Conservation (phyloP, 1,140 invertebrate species). For the Centruroides sculpturatus region DNA sequence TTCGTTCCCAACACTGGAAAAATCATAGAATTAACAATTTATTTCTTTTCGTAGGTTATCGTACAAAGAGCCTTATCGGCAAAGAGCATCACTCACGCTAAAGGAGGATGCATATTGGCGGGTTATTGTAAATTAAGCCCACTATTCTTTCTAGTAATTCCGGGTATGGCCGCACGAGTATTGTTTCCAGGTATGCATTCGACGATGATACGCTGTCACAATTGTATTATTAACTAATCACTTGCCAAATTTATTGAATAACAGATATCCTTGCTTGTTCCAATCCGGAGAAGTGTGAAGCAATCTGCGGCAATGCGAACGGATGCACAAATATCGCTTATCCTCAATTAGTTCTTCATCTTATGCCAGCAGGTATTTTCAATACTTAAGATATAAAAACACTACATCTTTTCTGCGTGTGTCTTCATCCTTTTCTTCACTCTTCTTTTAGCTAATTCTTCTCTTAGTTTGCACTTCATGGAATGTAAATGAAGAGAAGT, state of each 20-base stretch:
- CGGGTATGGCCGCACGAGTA: slow-evolving; percentile 38
- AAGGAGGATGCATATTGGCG: slow-evolving; percentile 37
- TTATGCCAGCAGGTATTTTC: slow-evolving; percentile 31
- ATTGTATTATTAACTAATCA: too few relatives aligned
- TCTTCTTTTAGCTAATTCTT: too few relatives aligned
- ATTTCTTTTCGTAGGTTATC: slow-evolving; percentile 29
- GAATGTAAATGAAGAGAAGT: too few relatives aligned
- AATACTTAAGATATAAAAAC: too few relatives aligned
- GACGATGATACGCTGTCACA: too few relatives aligned
- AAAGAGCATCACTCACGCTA: slow-evolving; percentile 37
- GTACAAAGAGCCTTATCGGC: slow-evolving; percentile 38
- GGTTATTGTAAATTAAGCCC: slow-evolving; percentile 38
- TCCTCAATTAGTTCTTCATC: slow-evolving; percentile 33
- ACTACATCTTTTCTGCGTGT: too few relatives aligned
- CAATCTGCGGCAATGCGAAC: slow-evolving; percentile 28
- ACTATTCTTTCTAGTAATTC: slow-evolving; percentile 38
- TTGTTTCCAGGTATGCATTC: slow-evolving; percentile 28
- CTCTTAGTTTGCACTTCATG: too few relatives aligned
- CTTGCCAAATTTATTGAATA: not conserved
- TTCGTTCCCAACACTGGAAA: too few relatives aligned
- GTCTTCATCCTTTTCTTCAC: too few relatives aligned
- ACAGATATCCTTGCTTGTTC: slow-evolving; percentile 33
- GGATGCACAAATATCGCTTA: slow-evolving; percentile 41
- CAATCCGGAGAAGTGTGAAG: slow-evolving; percentile 29
- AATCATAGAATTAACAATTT: too few relatives aligned